A percentile compares a stretch with the other conserved stretches of the same genome.
Conservation (phyloP, 1,140 invertebrate species). For the Calephelis virginiensis region DNA sequence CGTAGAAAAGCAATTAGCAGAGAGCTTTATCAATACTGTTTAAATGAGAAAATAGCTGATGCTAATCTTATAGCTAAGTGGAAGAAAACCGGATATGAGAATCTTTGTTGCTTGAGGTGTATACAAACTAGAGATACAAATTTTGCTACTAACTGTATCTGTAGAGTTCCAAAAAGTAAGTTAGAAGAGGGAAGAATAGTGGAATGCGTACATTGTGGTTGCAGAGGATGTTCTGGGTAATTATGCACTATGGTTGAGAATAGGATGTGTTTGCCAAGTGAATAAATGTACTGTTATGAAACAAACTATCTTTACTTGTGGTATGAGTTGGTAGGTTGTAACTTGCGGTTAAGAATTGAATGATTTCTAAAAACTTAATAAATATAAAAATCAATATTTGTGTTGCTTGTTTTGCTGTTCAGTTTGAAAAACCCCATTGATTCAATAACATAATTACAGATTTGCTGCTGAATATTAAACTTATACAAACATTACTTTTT, state of each 20-base stretch:
- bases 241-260: background rate
- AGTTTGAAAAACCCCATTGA: too few relatives aligned
- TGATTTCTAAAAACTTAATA: too few relatives aligned
- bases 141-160: constrained; percentile 99
- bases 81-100: constrained; percentile 99
- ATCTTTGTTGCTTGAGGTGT: constrained; percentile 98
- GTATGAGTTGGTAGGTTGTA: too few relatives aligned
- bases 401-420: too few relatives aligned
- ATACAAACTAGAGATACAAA: constrained; percentile 99
- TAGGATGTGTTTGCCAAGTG: background rate
- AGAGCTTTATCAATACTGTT: constrained; percentile 98
- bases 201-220: constrained; percentile 98
- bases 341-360: too few relatives aligned
- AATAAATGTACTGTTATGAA: too few relatives aligned
- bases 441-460: too few relatives aligned
- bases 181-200: constrained; percentile 98
- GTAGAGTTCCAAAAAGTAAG: constrained; percentile 98
- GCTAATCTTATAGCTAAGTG: constrained; percentile 99
- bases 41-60: constrained; percentile 98
- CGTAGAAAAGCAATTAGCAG: constrained; percentile 97
- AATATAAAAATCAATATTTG: too few relatives aligned
- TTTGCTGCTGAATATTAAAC: too few relatives aligned
- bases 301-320: too few relatives aligned
- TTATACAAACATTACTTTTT: too few relatives aligned
- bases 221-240: constrained; percentile 94